Evolutionary conservation across 37 sponge, comb jelly and placozoan species (phyloP).

Genomic region (Hexactinellida sp.): DNA sequence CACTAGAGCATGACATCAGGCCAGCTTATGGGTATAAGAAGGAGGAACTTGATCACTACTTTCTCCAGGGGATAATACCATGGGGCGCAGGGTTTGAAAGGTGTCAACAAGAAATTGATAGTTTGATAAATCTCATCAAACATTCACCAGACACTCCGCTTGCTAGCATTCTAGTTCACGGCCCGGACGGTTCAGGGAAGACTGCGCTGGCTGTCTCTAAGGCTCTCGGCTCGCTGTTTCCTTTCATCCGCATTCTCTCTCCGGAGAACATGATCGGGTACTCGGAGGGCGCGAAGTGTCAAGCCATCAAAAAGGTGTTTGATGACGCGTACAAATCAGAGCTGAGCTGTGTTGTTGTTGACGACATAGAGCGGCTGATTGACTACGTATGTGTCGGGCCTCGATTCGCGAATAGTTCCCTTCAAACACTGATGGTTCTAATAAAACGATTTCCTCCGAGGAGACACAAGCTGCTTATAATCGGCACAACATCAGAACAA

Average conservation of each 20-base stretch:
- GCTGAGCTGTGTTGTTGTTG: constrained; percentile 86
- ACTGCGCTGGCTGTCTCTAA: constrained; percentile 87
- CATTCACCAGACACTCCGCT: constrained; percentile 48
- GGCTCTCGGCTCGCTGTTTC: constrained; percentile 58
- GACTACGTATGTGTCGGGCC: constrained; percentile 85
- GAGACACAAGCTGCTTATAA: constrained; percentile 55
- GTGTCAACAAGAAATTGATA: constrained; percentile 39
- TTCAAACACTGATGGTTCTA: constrained; percentile 66
- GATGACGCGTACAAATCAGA: constrained; percentile 95
- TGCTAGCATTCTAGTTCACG: constrained; percentile 67
- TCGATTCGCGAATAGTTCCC: constrained; percentile 66
- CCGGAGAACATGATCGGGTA: constrained; percentile 83
- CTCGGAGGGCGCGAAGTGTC: constrained; percentile 64
- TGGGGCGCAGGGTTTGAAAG: constrained; percentile 52
- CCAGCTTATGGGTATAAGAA: constrained; percentile 29
- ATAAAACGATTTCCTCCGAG: constrained; percentile 52
- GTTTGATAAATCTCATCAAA: constrained; percentile 39
- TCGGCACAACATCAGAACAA: constrained; percentile 51
- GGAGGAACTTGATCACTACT: constrained; percentile 1
- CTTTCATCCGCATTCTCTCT: constrained; percentile 68
- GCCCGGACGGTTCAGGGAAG: constrained; percentile 67
- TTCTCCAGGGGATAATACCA: constrained; percentile 36
- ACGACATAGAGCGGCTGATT: constrained; percentile 83
- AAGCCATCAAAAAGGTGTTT: constrained; percentile 87
- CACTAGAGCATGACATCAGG: constrained; percentile 71